A percentile compares a stretch with the other conserved stretches of the same genome.
Conservation (phyloP, 53 echinoderm and acorn worm species). For the Glandiceps talaboti region DNA sequence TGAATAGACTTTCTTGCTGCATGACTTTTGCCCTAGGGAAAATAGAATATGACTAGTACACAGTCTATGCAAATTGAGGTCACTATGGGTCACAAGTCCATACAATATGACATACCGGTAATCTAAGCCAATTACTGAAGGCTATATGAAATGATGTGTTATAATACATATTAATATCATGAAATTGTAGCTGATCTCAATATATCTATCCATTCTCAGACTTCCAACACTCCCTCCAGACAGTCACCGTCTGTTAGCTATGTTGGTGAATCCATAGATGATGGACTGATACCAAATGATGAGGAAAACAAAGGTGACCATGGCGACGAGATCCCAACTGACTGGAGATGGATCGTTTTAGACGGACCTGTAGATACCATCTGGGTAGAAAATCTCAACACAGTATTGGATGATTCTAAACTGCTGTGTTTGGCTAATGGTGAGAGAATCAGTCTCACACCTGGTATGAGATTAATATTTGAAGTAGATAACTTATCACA, state of each 20-base stretch:
- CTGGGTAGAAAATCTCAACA: conserved; percentile 98
- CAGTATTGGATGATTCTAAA: conserved; percentile 88
- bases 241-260: neutral
- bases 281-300: neutral
- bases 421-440: conserved; percentile 94
- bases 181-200: no score
- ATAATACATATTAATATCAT: no score
- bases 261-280: neutral
- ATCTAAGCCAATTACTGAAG: no score
- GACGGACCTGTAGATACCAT: conserved; percentile 97
- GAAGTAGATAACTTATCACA: conserved; percentile 96
- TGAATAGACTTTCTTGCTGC: no score
- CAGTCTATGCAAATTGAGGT: no score
- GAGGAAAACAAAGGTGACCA: conserved; percentile 3
- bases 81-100: no score
- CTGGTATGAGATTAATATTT: conserved; percentile 87
- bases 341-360: conserved; percentile 95
- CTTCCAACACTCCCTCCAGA: neutral
- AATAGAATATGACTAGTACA: no score
- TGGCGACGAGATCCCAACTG: conserved; percentile 59
- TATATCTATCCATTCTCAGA: no score
- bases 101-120: no score
- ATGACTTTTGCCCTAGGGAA: no score
- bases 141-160: no score
- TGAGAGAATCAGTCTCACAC: conserved; percentile 76